Evolutionary conservation across 2,797 vertebrate species (phyloP).

Genomic region (Syngnathus acus): DNA sequence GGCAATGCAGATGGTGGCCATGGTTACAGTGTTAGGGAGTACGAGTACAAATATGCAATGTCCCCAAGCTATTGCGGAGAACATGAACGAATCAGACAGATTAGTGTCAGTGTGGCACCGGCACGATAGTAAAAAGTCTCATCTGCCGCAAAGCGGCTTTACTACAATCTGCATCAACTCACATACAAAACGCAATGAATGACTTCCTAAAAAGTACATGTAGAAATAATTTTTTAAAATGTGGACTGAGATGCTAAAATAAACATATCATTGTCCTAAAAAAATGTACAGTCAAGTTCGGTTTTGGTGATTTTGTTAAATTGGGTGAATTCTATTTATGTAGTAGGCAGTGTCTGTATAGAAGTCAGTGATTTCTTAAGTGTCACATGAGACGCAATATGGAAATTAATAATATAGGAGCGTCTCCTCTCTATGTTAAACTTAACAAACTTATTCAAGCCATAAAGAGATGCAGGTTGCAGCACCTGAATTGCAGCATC

Average conservation of each 20-base stretch:
- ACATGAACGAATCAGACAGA: slow-evolving; percentile 23
- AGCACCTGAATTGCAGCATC: neutral
- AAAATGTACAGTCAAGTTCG: neutral
- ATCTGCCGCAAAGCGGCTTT: slow-evolving; percentile 4
- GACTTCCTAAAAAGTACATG: neutral
- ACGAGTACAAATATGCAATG: neutral
- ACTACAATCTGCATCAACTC: neutral
- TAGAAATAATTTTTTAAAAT: neutral
- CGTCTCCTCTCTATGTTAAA: neutral
- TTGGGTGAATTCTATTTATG: neutral
- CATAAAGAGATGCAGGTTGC: neutral
- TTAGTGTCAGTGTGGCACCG: slow-evolving; percentile 30
- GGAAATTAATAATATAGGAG: neutral
- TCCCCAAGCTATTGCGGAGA: slow-evolving; percentile 10
- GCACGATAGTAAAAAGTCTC: slow-evolving; percentile 16
- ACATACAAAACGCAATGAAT: neutral
- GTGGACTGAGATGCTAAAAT: neutral
- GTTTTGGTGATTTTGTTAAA: neutral
- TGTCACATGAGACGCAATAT: neutral
- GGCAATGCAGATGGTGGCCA: neutral
- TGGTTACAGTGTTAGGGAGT: neutral
- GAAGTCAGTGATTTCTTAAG: neutral
- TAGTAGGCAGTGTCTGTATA: too few relatives aligned
- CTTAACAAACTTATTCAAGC: neutral
- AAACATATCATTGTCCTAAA: neutral